Evolutionary conservation across 2,797 vertebrate genomes (phyloP).

Genomic region (Melanotaenia trifasciata): DNA sequence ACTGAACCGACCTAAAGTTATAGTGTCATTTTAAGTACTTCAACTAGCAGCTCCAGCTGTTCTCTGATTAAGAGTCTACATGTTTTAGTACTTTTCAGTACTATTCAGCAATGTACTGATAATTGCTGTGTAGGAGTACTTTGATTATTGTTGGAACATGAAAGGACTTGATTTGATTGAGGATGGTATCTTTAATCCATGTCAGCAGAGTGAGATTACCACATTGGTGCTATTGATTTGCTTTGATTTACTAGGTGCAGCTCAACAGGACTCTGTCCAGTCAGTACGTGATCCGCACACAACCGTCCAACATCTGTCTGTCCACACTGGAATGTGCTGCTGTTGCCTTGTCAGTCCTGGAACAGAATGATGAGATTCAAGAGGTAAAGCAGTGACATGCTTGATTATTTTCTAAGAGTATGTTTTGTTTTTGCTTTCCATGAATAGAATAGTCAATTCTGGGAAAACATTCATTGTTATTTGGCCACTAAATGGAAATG

Average conservation of each 20-base stretch:
- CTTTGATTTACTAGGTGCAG: constrained; percentile 86
- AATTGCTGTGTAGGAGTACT: background rate
- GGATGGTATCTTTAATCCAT: background rate
- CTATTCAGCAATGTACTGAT: background rate
- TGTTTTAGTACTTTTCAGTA: too few relatives aligned
- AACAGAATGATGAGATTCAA: constrained; percentile 89
- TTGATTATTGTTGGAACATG: too few relatives aligned
- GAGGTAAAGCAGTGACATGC: constrained; percentile 82
- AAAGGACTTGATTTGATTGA: constrained; percentile 1
- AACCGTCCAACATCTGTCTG: constrained; percentile 94
- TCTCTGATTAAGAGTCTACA: too few relatives aligned
- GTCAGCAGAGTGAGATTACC: background rate
- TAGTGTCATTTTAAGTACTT: too few relatives aligned
- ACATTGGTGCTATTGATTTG: background rate
- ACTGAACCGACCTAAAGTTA: too few relatives aligned
- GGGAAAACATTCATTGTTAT: background rate
- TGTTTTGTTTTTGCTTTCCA: background rate
- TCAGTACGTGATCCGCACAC: constrained; percentile 97
- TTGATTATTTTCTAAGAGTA: background rate
- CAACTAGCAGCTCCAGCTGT: too few relatives aligned
- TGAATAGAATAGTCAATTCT: background rate
- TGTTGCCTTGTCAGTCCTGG: constrained; percentile 89
- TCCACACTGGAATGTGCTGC: constrained; percentile 98
- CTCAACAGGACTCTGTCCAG: constrained; percentile 90
- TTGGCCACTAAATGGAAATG: background rate